Conservation (phyloP, 2,888 invertebrate species). For the Leistus spinibarbis region DNA sequence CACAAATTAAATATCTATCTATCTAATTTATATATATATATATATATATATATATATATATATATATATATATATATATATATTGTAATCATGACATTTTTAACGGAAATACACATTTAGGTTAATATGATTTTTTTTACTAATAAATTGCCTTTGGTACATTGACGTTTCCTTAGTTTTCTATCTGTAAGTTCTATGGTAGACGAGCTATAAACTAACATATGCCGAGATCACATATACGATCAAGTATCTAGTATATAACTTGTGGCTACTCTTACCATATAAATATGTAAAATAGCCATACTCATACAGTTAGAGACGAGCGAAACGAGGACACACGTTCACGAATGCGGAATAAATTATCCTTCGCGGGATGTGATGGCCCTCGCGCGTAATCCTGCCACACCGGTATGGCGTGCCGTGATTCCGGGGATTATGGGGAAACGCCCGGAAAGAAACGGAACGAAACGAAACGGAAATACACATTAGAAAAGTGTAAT, state of each 20-base stretch:
- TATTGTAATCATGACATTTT: neutral
- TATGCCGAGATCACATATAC: too few relatives aligned
- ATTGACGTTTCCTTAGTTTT: too few relatives aligned
- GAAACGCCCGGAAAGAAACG: slow-evolving; percentile 22
- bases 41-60: slow-evolving; percentile 9
- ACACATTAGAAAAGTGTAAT: too few relatives aligned
- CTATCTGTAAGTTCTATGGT: too few relatives aligned
- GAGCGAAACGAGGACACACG: slow-evolving; percentile 1
- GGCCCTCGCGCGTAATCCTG: slow-evolving; percentile 7
- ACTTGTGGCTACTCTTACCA: too few relatives aligned
- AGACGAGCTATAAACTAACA: too few relatives aligned
- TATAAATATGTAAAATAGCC: too few relatives aligned
- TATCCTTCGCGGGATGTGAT: slow-evolving; percentile 19
- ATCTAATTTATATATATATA: slow-evolving; percentile 1
- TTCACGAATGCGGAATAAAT: slow-evolving; percentile 29
- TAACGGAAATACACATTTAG: neutral
- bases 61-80: neutral
- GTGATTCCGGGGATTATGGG: slow-evolving; percentile 25
- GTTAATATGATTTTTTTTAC: too few relatives aligned
- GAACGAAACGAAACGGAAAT: neutral
- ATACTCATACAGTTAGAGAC: neutral
- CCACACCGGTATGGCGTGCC: slow-evolving; percentile 2
- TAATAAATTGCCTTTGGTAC: too few relatives aligned
- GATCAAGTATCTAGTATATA: too few relatives aligned
- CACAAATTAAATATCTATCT: slow-evolving; percentile 38